Evolutionary conservation across 2,797 vertebrate genomes (phyloP), one percentile per base, ranked within the genome.

Genomic region (Sandelia bainsii): DNA sequence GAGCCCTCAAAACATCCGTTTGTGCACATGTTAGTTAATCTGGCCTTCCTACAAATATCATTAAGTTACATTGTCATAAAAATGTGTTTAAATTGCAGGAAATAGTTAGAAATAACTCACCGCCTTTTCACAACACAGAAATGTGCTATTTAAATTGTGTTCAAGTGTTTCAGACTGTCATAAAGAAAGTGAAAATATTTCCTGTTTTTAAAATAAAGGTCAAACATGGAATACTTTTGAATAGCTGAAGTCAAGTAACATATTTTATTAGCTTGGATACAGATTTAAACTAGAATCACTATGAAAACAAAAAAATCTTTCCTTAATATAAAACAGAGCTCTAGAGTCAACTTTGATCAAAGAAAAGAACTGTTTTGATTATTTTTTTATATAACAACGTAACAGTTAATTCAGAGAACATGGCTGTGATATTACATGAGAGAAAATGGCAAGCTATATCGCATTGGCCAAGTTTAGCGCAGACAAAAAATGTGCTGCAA

Each of bases 311-410:
- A 60, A 11, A 32, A 20, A 32, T 50, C 19, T 52, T 60, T 37
- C 14, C 3, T 42, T 12, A 3, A 7, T 20, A 14, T n/a, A 23
- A 9, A 53, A 13, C 22, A 65, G 45, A 1, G 42, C 29, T 62
- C 10, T 53, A 29, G 40, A 65, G 52, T 32, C 49, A 10, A n/a
- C 23, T 19, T 9, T 25, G 56, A 72, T 44, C 22, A 74, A 48
- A 74, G 49, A 48, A 49, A 56, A 34, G 42, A 75, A 49, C 34
- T 45, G 10, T n/a, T 48, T 19, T 20, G n/a, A 51, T 72, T 51
- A 17, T n/a, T 63, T 56, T 54, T 46, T 64, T 6, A 34, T 34
- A 23, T 66, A 32, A 53, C 42, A 63, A 51, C 17, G 20, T 27
- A 57, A 25, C 17, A 14, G 25, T 10, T 50, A 22, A 42, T 48